A percentile compares a stretch with the other conserved stretches of the same genome.
Evolutionary conservation across 1,140 invertebrate genomes (phyloP).

Genomic region (Bombus terrestris): DNA sequence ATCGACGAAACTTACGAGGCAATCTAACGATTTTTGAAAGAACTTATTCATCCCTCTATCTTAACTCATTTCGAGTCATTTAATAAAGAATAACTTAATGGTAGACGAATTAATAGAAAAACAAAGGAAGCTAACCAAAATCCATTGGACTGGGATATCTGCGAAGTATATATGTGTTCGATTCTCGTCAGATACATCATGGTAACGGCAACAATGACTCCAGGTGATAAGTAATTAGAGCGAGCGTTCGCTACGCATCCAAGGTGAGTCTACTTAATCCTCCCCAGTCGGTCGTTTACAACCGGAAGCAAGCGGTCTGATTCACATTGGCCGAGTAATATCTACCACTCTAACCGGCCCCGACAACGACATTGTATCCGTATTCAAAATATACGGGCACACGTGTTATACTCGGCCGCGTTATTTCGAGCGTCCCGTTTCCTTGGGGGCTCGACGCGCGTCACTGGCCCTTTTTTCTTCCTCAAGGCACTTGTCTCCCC

Average conservation of each 20-base stretch:
- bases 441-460: constrained; percentile 52
- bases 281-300: constrained; percentile 63
- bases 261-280: constrained; percentile 68
- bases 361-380: constrained; percentile 62
- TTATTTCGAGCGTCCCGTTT: constrained; percentile 65
- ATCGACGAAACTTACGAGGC: too few species aligned
- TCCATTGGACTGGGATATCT: background rate
- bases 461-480: constrained; percentile 52
- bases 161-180: background rate
- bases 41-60: background rate
- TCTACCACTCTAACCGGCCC: constrained; percentile 29
- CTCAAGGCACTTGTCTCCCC: constrained; percentile 47
- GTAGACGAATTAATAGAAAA: background rate
- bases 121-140: too few species aligned
- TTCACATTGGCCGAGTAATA: constrained; percentile 60
- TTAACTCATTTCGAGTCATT: background rate
- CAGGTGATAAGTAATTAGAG: constrained; percentile 66
- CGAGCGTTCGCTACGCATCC: constrained; percentile 55
- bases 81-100: background rate
- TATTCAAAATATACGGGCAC: constrained; percentile 65
- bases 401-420: constrained; percentile 63
- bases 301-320: constrained; percentile 63
- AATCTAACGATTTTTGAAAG: too few species aligned
- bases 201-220: constrained; percentile 48
- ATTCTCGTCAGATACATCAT: background rate